These are phyloP conservation scores for Ctenosaura bakeri DNA, from an alignment of 2,797 vertebrate genomes.

Conservation along the genomic window DNA sequence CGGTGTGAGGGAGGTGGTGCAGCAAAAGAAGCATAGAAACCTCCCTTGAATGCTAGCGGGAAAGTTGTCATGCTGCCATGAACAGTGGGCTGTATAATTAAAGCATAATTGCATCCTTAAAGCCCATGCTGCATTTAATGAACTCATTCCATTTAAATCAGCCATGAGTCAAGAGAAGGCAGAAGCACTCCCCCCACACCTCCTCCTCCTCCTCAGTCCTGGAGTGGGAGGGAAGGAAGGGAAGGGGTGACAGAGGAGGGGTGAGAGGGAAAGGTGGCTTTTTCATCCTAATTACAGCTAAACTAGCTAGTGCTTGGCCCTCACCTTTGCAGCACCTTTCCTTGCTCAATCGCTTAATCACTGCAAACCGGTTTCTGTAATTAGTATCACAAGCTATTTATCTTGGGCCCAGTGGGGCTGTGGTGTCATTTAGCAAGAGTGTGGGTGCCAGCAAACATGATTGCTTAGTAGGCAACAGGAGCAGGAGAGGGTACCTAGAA, in stretches of 20 bases:
- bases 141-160: conserved; percentile 49
- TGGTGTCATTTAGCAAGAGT: conserved; percentile 37
- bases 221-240: conserved; percentile 19
- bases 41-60: not conserved
- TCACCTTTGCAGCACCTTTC: conserved; percentile 60
- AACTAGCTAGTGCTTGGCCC: conserved; percentile 63
- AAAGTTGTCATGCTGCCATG: not conserved
- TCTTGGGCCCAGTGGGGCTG: conserved; percentile 42
- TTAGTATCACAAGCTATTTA: conserved; percentile 68
- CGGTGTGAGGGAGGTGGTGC: not conserved
- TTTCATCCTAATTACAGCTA: conserved; percentile 60
- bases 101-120: conserved; percentile 46
- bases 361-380: conserved; percentile 66
- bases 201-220: not conserved
- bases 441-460: conserved; percentile 44
- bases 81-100: conserved; percentile 49
- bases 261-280: conserved; percentile 16
- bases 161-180: conserved; percentile 24
- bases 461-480: not conserved
- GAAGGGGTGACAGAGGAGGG: fast-evolving
- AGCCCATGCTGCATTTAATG: not conserved
- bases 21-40: conserved; percentile 12
- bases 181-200: not conserved
- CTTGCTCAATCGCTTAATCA: conserved; percentile 66
- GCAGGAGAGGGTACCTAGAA: not conserved